phyloP scores from a whole-genome alignment of 2,888 invertebrate species.

The Cetonia aurata region DNA sequence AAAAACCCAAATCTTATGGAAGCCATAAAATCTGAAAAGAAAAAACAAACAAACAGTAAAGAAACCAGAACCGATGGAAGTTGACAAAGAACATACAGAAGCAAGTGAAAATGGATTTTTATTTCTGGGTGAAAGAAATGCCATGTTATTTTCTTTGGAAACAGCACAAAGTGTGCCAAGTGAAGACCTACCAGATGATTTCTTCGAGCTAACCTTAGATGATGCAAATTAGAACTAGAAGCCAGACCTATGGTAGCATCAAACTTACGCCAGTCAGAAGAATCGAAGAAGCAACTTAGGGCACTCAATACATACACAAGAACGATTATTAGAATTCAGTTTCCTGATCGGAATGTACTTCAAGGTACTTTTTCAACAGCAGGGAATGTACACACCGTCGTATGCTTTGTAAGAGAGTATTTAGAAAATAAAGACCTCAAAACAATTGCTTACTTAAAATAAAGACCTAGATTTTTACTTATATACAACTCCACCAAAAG shows the following conservation, averaged over 20 bases:
- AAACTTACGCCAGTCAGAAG: constrained; percentile 72
- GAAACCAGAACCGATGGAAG: constrained; percentile 43
- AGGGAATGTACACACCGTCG: constrained; percentile 79
- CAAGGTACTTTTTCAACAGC: constrained; percentile 87
- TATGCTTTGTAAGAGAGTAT: constrained; percentile 80
- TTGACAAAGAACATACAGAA: constrained; percentile 46
- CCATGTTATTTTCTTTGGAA: constrained; percentile 77
- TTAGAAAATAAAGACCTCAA: constrained; percentile 74
- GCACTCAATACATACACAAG: constrained; percentile 79
- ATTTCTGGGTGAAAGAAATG: constrained; percentile 78
- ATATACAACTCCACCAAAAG: constrained; percentile 90
- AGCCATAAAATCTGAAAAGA: constrained; percentile 54
- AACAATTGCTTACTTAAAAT: constrained; percentile 85
- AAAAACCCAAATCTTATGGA: constrained; percentile 42
- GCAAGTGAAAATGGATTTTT: constrained; percentile 61
- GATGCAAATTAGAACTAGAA: constrained; percentile 81
- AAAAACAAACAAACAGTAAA: constrained; percentile 48
- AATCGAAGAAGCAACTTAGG: constrained; percentile 70
- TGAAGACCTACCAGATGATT: constrained; percentile 86
- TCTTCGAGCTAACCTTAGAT: constrained; percentile 86
- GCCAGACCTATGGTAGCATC: constrained; percentile 81
- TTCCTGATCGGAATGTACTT: constrained; percentile 87
- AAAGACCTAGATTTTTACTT: no score
- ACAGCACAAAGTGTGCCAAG: constrained; percentile 74
- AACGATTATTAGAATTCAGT: constrained; percentile 86